phyloP scores from a whole-genome alignment of 2,888 invertebrate species.

The Cryptosula pallasiana region DNA sequence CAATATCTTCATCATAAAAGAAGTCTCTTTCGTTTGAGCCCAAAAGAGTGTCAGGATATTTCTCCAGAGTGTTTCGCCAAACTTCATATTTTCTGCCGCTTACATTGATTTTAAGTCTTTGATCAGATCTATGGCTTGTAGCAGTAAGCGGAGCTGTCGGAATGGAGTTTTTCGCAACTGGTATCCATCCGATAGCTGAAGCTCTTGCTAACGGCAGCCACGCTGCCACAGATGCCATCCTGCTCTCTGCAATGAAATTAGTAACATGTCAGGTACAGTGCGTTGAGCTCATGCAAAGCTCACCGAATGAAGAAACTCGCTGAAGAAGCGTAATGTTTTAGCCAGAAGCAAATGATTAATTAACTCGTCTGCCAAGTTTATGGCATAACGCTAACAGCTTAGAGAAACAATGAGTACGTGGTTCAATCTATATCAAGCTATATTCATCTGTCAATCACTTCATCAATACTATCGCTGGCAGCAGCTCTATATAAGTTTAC shows the following conservation, averaged over 20 bases:
- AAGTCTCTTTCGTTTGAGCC: constrained; percentile 97
- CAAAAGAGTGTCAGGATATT: constrained; percentile 95
- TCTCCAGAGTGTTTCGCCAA: constrained; percentile 97
- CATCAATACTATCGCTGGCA: too few species aligned
- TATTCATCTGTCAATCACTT: too few species aligned
- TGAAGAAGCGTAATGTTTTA: too few species aligned
- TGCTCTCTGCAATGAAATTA: neutral
- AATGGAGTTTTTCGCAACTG: constrained; percentile 94
- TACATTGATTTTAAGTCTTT: constrained; percentile 70
- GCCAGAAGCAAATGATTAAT: too few species aligned
- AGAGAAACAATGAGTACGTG: too few species aligned
- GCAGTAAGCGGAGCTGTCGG: constrained; percentile 83
- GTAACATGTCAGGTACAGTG: too few species aligned
- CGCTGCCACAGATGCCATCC: constrained; percentile 99
- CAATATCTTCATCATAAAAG: constrained; percentile 96
- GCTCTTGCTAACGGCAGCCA: constrained; percentile 99
- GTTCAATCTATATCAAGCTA: too few species aligned
- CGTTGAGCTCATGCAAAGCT: too few species aligned
- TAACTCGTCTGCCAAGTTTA: too few species aligned
- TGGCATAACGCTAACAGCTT: too few species aligned
- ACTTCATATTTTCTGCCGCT: constrained; percentile 90
- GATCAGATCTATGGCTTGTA: constrained; percentile 84
- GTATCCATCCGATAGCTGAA: constrained; percentile 99
- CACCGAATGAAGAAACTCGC: too few species aligned
- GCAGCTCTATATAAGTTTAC: too few species aligned